Evolutionary conservation across 2,113 vertebrate species (phyloP), one percentile per base, ranked within the genome.

Genomic region (Dasyornis broadbenti): DNA sequence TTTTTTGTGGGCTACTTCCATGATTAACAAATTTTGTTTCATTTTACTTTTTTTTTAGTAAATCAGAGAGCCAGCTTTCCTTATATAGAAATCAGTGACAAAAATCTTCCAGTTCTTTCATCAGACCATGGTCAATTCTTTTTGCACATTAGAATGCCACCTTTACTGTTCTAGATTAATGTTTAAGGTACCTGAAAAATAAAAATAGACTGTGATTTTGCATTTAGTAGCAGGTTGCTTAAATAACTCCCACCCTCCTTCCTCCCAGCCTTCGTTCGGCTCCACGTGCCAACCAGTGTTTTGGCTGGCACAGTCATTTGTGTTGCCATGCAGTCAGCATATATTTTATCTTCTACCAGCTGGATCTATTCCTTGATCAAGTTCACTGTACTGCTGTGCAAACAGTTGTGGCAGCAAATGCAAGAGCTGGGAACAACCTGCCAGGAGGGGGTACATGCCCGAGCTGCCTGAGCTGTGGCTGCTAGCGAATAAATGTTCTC

Each of bases 341-440:
- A n/a, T 72, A 95, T 85, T 95, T 96, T 65, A 94, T 96, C 96
- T 91, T 72, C 57, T 45, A 90, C 87, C 92, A 95, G 92, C 82
- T 96, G 94, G 90, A 94, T 90, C 87, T 79, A 15, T 23, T 90
- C 82, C 92, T 89, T 18, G 27, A 79, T 87, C 78, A 23, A 79
- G 87, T 72, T 94, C 85, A 30, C 90, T 31, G 70, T 15, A 26
- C 84, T 2, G 40, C 87, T 85, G 92, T 88, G 88, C 78, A 94
- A 95, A 91, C 90, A 93, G 90, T 90, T 87, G 90, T 69, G 78
- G 91, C 85, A 91, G 91, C 40, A 79, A 82, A 68, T 0, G 8
- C 70, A 52, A 79, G 71, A 72, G 82, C 82, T 82, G 66, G 85
- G 57, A 68, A 65, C 13, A 68, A 28, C 65, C 57, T 7, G 5